Evolutionary conservation across 2,888 invertebrate genomes (phyloP).

Genomic region (Drosophila falleni): DNA sequence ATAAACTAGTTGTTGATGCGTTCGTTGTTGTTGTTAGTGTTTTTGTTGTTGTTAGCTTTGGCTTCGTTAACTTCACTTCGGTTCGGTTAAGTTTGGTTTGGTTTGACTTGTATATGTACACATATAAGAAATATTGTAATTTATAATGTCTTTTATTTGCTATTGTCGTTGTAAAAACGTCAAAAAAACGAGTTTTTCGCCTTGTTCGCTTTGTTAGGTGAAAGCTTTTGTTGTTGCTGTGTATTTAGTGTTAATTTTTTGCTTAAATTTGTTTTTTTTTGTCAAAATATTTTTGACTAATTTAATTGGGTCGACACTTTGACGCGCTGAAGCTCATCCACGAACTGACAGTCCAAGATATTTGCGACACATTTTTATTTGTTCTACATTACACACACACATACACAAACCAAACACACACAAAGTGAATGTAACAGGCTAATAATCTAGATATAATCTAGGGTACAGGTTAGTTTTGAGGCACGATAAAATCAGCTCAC

Average conservation of each 20-base stretch:
- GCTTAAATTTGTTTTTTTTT: slow-evolving; percentile 28
- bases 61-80: slow-evolving; percentile 34
- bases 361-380: slow-evolving; percentile 65
- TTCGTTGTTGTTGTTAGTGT: slow-evolving; percentile 23
- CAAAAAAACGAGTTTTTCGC: slow-evolving; percentile 64
- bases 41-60: slow-evolving; percentile 32
- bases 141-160: slow-evolving; percentile 69
- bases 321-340: slow-evolving; percentile 55
- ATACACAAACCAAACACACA: slow-evolving; percentile 6
- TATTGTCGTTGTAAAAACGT: slow-evolving; percentile 52
- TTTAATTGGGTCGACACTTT: slow-evolving; percentile 70
- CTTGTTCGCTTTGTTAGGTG: slow-evolving; percentile 57
- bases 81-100: slow-evolving; percentile 24
- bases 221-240: slow-evolving; percentile 64
- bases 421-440: slow-evolving; percentile 5
- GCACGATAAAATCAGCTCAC: slow-evolving; percentile 63
- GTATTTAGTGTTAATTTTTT: slow-evolving; percentile 41
- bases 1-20: slow-evolving; percentile 78
- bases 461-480: slow-evolving; percentile 11
- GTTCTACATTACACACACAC: slow-evolving; percentile 28
- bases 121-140: slow-evolving; percentile 57
- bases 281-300: slow-evolving; percentile 30
- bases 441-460: slow-evolving; percentile 46
- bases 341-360: slow-evolving; percentile 61
- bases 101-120: slow-evolving; percentile 22